Percentiles rank a stretch among this genome's conserved stretches.
These are phyloP conservation scores for Heterodera filipjevi DNA, from an alignment of 2,888 invertebrate species.

Conservation along the genomic window DNA sequence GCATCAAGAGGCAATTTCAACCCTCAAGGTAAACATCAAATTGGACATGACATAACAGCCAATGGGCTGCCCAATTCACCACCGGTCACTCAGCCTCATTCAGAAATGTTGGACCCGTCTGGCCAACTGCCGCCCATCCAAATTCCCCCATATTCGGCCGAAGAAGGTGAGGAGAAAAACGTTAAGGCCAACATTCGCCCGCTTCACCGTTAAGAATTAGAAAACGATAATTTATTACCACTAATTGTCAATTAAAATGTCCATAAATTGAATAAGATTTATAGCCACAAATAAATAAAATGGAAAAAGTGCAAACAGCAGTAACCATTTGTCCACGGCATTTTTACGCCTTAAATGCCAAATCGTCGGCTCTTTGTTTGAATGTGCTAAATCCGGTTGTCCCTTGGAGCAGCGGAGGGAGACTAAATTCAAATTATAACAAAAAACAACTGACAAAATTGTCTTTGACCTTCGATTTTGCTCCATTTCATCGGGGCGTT, in stretches of 20 bases:
- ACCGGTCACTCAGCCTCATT: background rate
- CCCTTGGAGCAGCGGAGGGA: background rate
- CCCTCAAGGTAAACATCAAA: constrained; percentile 2
- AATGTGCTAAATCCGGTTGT: background rate
- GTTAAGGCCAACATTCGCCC: constrained; percentile 23
- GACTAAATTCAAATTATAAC: background rate
- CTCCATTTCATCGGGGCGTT: background rate
- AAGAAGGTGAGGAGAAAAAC: constrained; percentile 27
- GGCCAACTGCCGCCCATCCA: constrained; percentile 19
- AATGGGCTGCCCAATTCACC: background rate
- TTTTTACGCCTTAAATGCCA: background rate
- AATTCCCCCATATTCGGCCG: constrained; percentile 28
- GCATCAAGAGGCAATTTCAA: background rate
- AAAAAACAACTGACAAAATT: background rate
- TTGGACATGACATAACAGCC: background rate
- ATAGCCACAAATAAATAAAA: background rate
- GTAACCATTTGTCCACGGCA: background rate
- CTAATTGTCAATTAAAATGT: background rate
- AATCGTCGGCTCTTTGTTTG: background rate
- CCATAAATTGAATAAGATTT: background rate
- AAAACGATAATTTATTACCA: background rate
- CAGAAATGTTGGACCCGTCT: constrained; percentile 7
- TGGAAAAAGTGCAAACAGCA: background rate
- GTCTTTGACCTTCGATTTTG: background rate
- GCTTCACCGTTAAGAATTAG: background rate